Evolutionary conservation across 2,113 vertebrate species (phyloP).

Genomic region (Hystrix cristata): DNA sequence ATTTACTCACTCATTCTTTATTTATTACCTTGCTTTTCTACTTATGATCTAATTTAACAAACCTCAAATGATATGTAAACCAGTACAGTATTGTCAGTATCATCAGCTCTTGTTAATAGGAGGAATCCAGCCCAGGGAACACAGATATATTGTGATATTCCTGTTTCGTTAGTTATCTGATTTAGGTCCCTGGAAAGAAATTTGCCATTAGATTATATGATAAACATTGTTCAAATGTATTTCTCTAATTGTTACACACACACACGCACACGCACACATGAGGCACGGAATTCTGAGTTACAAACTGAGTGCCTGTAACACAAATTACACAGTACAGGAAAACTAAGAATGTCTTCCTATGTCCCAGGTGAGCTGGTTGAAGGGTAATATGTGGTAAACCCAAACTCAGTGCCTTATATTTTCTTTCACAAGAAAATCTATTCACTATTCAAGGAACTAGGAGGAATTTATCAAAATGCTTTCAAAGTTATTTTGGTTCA

Average conservation of each 20-base stretch:
- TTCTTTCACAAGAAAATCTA: conserved; percentile 36
- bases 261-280: background rate
- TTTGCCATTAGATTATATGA: background rate
- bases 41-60: conserved; percentile 7
- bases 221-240: conserved; percentile 25
- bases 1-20: conserved; percentile 44
- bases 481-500: background rate
- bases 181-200: conserved; percentile 20
- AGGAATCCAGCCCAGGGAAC: conserved; percentile 9
- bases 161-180: background rate
- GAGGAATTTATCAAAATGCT: background rate
- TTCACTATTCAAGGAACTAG: conserved; percentile 16
- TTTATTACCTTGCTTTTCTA: conserved; percentile 40
- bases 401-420: background rate
- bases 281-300: background rate
- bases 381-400: background rate
- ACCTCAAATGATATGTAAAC: background rate
- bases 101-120: background rate
- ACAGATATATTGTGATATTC: conserved; percentile 6
- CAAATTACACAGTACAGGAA: background rate
- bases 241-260: conserved; percentile 11
- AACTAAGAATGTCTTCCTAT: background rate
- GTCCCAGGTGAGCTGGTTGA: background rate
- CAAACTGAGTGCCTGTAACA: background rate
- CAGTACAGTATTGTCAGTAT: background rate